Percentiles rank a stretch among this genome's conserved stretches.
Conservation (phyloP, 2,888 invertebrate genomes). For the Lumbricus terrestris region DNA sequence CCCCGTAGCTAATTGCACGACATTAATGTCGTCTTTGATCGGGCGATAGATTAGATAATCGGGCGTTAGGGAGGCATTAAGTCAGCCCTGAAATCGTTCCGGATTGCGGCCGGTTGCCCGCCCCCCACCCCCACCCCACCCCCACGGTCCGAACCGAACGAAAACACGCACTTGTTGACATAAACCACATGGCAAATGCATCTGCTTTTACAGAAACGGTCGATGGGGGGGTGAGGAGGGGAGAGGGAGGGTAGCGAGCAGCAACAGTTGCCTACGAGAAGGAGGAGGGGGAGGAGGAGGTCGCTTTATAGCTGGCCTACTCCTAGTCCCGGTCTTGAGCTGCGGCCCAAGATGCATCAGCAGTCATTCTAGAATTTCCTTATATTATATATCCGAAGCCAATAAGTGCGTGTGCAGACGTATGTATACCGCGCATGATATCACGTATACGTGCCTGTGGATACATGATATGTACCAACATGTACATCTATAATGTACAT, state of each 20-base stretch:
- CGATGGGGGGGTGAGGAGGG: neutral
- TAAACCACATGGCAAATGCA: constrained; percentile 16
- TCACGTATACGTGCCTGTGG: neutral
- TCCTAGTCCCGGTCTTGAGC: neutral
- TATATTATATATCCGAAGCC: neutral
- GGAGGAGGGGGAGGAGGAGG: no score
- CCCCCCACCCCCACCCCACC: neutral
- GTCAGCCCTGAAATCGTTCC: neutral
- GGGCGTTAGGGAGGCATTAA: neutral
- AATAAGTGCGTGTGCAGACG: constrained; percentile 17
- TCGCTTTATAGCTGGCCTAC: neutral
- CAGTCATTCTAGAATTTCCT: constrained; percentile 8
- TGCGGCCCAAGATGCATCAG: neutral
- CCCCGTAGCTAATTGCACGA: neutral
- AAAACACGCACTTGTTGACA: constrained; percentile 12
- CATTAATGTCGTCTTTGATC: constrained; percentile 10
- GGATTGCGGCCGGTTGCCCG: neutral
- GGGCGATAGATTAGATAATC: constrained; percentile 5
- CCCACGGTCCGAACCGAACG: neutral
- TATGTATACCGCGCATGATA: neutral
- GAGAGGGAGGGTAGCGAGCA: neutral
- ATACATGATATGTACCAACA: neutral
- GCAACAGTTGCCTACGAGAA: neutral
- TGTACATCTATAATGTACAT: neutral
- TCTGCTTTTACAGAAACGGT: neutral